phyloP scores from a whole-genome alignment of 92 coral and sea anemone species.

The Palythoa caribaeorum region DNA sequence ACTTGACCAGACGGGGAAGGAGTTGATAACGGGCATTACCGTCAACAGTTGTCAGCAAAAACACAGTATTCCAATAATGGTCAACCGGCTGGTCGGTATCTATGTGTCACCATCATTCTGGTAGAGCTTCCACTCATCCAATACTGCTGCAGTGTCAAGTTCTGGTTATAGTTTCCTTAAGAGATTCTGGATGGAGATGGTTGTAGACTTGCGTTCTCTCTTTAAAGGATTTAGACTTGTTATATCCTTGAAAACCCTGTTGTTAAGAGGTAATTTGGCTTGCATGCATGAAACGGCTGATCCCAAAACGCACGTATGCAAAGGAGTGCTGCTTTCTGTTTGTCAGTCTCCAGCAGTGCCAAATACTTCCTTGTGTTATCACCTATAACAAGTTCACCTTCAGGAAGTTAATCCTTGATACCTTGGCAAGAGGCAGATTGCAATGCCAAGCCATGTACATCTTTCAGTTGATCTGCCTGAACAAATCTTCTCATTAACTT shows the following conservation, averaged over 20 bases:
- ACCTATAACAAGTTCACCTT: not conserved
- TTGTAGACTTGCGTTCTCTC: too few relatives aligned
- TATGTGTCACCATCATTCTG: too few relatives aligned
- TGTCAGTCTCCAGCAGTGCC: slow-evolving; percentile 16
- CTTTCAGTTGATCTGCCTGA: too few relatives aligned
- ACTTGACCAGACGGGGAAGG: slow-evolving; percentile 45
- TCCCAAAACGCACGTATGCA: slow-evolving; percentile 60
- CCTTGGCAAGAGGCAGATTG: too few relatives aligned
- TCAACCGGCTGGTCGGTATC: too few relatives aligned
- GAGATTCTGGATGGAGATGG: too few relatives aligned
- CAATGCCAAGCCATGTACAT: too few relatives aligned
- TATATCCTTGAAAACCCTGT: slow-evolving; percentile 63
- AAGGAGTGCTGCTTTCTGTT: slow-evolving; percentile 69
- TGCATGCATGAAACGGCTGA: slow-evolving; percentile 43
- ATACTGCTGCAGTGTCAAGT: not conserved
- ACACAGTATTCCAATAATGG: too few relatives aligned
- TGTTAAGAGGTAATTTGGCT: slow-evolving; percentile 44
- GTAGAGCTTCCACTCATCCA: not conserved
- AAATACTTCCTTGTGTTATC: too few relatives aligned
- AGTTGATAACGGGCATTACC: slow-evolving; percentile 61
- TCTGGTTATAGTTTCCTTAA: not conserved
- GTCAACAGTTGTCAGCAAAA: slow-evolving; percentile 49
- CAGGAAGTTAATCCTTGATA: not conserved
- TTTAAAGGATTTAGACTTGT: slow-evolving; percentile 22
- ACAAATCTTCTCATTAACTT: too few relatives aligned